Base-by-base conservation (phyloP, 2,113 vertebrate species). In the Poecilia latipinna region DNA sequence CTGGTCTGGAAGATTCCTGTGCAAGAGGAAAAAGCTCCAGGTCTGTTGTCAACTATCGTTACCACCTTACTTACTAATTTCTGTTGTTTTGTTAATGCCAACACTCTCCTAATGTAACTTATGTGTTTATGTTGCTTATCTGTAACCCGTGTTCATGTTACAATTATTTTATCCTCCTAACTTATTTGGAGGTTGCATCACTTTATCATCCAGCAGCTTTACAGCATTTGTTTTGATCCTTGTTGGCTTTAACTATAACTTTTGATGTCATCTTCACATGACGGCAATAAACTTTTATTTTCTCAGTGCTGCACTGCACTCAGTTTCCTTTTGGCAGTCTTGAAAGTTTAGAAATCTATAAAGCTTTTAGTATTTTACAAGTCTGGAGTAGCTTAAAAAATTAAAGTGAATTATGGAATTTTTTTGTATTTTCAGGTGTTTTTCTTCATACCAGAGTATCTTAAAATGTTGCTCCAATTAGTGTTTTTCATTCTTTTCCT, bases 1-100 rank as follows among this genome's bases (percentile, higher is more conserved):
- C 65, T 99, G 81, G 97, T 99, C 19, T 99, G 98, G 98, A 99
- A 96, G 94, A 98, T 99, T 82, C 97, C 98, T 29, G 96, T 98
- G 15, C 95, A 95, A 83, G 96, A 98, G 90, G 96, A 96, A 86
- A 97, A 96, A 94, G 95, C 96, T 72, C 87, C 94, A 95, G 96
- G 98, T 99, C 74, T 67, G 87, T 89, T 57, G 51, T 54, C 7
- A 4, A 29, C 8, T 2, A 66, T 42, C 61, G 32, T 31, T 22
- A 24, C 19, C 28, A 10, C 17, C 29, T 7, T n/a, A 48, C 10
- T 62, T 77, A 11, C 31, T 12, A 22, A 28, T 72, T 67, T 28
- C 65, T 19, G 31, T 65, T 32, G 8, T 48, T 12, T 57, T 70
- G 24, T 17, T 24, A 26, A 17, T n/a, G 37, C 74, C 8, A 15